Conservation (phyloP, 2,113 vertebrate species). For the Columba livia region DNA sequence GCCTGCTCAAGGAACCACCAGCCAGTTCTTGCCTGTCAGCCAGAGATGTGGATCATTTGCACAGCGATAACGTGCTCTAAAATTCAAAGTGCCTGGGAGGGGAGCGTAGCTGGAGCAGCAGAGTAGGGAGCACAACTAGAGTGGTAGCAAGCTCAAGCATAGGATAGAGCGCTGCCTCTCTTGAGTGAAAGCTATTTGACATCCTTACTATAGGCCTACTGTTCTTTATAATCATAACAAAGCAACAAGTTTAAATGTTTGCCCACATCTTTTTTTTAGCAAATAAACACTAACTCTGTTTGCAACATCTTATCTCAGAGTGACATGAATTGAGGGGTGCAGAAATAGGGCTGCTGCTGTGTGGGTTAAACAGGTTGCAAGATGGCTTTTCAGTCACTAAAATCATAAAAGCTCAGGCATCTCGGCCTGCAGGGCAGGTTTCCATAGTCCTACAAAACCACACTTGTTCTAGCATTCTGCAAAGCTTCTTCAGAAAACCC, state of each 20-base stretch:
- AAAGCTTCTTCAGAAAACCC: background rate
- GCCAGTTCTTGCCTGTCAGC: background rate
- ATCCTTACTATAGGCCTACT: background rate
- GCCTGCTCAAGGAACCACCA: background rate
- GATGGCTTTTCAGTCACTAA: background rate
- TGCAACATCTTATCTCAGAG: background rate
- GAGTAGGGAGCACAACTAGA: background rate
- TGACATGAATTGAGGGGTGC: background rate
- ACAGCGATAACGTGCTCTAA: background rate
- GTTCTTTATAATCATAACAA: background rate
- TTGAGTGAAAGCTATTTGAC: background rate
- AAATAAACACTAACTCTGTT: constrained; percentile 28
- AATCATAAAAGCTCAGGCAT: background rate
- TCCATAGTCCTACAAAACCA: background rate
- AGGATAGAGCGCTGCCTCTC: background rate
- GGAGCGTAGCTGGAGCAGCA: background rate
- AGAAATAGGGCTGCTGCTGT: background rate
- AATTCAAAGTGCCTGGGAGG: background rate
- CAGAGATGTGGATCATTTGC: background rate
- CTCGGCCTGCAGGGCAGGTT: background rate
- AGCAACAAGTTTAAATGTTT: background rate
- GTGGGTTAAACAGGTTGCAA: background rate
- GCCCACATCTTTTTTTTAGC: background rate
- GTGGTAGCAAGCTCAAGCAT: background rate
- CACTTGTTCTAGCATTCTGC: background rate